Base-by-base conservation (phyloP, 1,140 invertebrate species). In the Maniola jurtina region DNA sequence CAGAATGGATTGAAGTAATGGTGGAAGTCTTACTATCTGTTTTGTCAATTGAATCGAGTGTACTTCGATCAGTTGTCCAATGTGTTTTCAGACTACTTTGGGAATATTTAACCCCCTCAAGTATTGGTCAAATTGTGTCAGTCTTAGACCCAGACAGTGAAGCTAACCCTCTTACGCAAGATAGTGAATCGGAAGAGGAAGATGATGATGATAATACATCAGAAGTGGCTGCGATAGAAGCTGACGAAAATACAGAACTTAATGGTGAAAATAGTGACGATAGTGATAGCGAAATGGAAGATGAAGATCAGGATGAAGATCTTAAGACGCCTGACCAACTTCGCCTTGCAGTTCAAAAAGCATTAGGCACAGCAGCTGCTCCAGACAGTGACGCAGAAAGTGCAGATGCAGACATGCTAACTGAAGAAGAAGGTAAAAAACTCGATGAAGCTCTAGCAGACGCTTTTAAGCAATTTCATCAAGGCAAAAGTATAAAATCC, bases 1-100 rank as follows among this genome's bases (percentile, higher is more conserved):
- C 94, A 13, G 88, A 93, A 70, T 97, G 96, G 96, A 93, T 95
- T 61, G 95, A 96, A 90, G 95, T 97, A 2, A 92, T 96, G 50
- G 92, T 95, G 11, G 96, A 97, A 91, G 89, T 97, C 15, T 89
- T 97, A 40, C 77, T 96, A 15, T 95, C 94, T 38, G 91, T 96
- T 36, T 84, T 96, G 9, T 96, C 95, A 1, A 92, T 93, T 66
- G 94, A 94, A 70, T 94, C 93, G 35, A 93, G 94, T 83, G 91
- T 95, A 25, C 86, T 96, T 8, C 86, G 95, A 11, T 93, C 92
- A 50, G 88, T 96, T 25, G 93, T 96, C 6, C 92, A 92, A 68
- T 93, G 92, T 70, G 94, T 96, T 0, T 96, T 96, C 80, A 92
- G 94, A 50, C 92, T 95, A 66, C 89, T 96, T 42, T 95, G 94